Evolutionary conservation across 2,797 vertebrate species (phyloP), one percentile per base, ranked within the genome.

Genomic region (Artibeus jamaicensis): DNA sequence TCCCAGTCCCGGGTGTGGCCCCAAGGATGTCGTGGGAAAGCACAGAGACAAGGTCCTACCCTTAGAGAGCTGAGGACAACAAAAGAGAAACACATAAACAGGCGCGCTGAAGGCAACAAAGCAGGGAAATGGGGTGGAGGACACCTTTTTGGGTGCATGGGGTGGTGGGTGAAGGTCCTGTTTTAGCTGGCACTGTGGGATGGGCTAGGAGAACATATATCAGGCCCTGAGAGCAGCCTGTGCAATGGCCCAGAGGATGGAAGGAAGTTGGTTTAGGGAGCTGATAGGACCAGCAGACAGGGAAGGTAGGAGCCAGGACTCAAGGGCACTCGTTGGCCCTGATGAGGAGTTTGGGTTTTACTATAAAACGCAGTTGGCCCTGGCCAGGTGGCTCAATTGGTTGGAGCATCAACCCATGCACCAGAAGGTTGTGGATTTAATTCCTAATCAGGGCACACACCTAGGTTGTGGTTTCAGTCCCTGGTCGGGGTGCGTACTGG

Each of bases 101-200:
- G 14, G 26, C 4, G 21, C 37, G 15, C 37, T 6, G 5, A 70
- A 11, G 57, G 57, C 34, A 37, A 24, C 8, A 6, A 37, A 48
- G 34, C 34, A 12, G 9, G 16, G 53, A 37, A 55, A 74, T 0
- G 37, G n/a, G 21, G 0, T 2, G 24, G 19, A n/a, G 32, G 16
- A 21, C 2, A 42, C 39, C 37, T 37, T 0, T 0, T 24, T 5
- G 12, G 29, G 32, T 3, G 3, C 8, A 1, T 11, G 29, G 32
- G 55, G 9, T 0, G 0, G n/a, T 26, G 68, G 24, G 65, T 2
- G 19, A 15, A 5, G 29, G 14, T 14, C 39, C 22, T n/a, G 11
- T 46, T 67, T 73, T 11, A 34, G 29, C 50, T 1, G 53, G 9
- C 34, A 5, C 15, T 16, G 0, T 16, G 18, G 82, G 68, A 21